Conservation (phyloP, 2,888 invertebrate species). For the Branchinecta sandiegonensis region DNA sequence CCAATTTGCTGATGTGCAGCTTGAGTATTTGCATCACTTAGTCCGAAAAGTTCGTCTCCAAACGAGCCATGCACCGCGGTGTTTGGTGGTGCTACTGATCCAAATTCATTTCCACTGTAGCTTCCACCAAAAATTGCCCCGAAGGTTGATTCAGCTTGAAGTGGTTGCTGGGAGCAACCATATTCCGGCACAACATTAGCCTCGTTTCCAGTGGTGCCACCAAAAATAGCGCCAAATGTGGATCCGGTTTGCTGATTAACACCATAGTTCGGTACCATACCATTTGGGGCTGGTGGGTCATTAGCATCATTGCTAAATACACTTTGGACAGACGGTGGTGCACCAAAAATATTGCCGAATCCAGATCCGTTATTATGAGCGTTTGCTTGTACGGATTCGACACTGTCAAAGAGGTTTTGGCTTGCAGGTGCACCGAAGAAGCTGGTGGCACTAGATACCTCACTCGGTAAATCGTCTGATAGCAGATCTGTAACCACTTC, state of each 20-base stretch:
- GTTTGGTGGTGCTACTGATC: conserved; percentile 3
- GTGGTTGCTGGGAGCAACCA: no score
- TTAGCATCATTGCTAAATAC: no score
- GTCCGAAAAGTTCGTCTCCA: not conserved
- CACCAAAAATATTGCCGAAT: not conserved
- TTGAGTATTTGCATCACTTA: not conserved
- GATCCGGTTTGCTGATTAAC: no score
- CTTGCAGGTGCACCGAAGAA: not conserved
- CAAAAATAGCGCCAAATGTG: no score
- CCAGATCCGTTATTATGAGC: not conserved
- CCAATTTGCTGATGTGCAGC: not conserved
- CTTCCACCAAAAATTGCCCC: not conserved
- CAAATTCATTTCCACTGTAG: not conserved
- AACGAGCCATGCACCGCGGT: conserved; percentile 10
- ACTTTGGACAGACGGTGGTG: not conserved
- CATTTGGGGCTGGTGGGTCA: no score
- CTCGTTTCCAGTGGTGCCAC: no score
- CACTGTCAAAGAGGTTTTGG: not conserved
- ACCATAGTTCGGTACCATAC: no score
- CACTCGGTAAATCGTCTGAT: conserved; percentile 21
- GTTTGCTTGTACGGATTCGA: no score
- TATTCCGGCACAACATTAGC: no score
- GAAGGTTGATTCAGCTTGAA: no score
- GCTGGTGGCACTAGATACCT: not conserved
- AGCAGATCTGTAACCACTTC: conserved; percentile 21